phyloP scores from a whole-genome alignment of 2,888 invertebrate genomes.

The Herminia tarsipennalis region DNA sequence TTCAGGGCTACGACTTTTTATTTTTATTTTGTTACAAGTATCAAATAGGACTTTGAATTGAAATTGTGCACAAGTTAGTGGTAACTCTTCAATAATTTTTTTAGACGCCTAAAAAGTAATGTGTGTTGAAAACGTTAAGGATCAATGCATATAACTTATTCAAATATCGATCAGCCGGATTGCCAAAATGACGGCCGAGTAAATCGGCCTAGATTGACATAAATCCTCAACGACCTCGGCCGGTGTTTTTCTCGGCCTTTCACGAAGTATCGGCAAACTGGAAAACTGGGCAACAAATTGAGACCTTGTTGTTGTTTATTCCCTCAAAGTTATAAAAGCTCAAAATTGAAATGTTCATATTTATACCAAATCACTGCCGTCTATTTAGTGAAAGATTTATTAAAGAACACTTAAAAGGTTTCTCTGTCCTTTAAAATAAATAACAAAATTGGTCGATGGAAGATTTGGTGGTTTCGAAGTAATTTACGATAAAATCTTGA shows the following conservation, averaged over 20 bases:
- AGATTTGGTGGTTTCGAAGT: conserved; percentile 1
- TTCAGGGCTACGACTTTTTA: too few relatives aligned
- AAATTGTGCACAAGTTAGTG: too few relatives aligned
- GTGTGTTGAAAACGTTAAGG: conserved; percentile 1
- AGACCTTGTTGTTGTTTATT: conserved; percentile 52
- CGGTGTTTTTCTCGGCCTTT: conserved; percentile 43
- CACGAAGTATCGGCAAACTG: conserved; percentile 55
- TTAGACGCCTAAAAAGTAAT: too few relatives aligned
- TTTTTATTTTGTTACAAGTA: too few relatives aligned
- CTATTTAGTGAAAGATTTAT: conserved; percentile 11
- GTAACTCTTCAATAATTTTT: too few relatives aligned
- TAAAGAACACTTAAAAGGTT: conserved; percentile 8
- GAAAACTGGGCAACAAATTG: conserved; percentile 53
- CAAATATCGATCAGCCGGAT: conserved; percentile 27
- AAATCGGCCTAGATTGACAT: conserved; percentile 46
- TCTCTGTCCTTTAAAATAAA: conserved; percentile 3
- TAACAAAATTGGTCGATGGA: too few relatives aligned
- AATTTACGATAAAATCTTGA: conserved; percentile 31
- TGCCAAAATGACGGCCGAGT: conserved; percentile 34
- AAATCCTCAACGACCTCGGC: conserved; percentile 43
- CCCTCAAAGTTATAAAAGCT: conserved; percentile 14
- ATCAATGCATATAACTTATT: conserved; percentile 16
- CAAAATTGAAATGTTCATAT: conserved; percentile 21
- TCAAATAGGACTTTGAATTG: too few relatives aligned
- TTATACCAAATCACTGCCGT: conserved; percentile 14